Evolutionary conservation across 2,113 vertebrate species (phyloP), one percentile per base, ranked within the genome.

Genomic region (Crotalus tigris): DNA sequence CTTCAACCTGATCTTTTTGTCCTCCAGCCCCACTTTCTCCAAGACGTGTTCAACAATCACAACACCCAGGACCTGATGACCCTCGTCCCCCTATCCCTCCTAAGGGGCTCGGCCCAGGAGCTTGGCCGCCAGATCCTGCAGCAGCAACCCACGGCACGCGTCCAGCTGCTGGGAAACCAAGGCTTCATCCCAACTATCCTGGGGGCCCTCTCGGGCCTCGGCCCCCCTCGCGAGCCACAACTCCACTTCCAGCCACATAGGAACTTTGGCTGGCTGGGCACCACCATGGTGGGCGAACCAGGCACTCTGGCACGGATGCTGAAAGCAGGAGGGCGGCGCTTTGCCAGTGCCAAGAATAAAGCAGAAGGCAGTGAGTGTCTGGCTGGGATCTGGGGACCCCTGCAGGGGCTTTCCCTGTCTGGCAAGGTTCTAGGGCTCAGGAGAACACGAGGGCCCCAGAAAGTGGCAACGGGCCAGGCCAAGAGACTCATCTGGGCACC

Each of bases 361-460:
- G 85, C 85, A 9, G 94, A 93, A 7, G 88, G 87, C 86, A 81
- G 96, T 97, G 95, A 98, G 98, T 97, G 93, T 5, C 0, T 0
- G 0, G 49, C 23, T n/a, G 5, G 15, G 8, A 12, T 6, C 1
- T 1, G 15, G 3, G 58, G 53, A 15, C 26, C 11, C 12, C 6
- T 44, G 33, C 17, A 8, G 17, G 44, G 58, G 24, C 24, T 39
- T 33, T 39, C 39, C 54, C 19, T 33, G 33, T 1, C n/a, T 58
- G 55, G 33, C 29, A 39, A 10, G 1, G 0, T 57, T 19, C 33
- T 17, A 39, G 54, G 55, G 29, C 29, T 33, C 19, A 29, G 86
- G 85, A 49, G 53, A 21, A 15, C 6, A 0, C 6, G 2, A 33
- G 53, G n/a, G 33, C 29, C 5, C 33, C 15, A 75, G 64, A 75